phyloP scores from a whole-genome alignment of 2,797 vertebrate genomes.

The Ctenopoma kingsleyae region DNA sequence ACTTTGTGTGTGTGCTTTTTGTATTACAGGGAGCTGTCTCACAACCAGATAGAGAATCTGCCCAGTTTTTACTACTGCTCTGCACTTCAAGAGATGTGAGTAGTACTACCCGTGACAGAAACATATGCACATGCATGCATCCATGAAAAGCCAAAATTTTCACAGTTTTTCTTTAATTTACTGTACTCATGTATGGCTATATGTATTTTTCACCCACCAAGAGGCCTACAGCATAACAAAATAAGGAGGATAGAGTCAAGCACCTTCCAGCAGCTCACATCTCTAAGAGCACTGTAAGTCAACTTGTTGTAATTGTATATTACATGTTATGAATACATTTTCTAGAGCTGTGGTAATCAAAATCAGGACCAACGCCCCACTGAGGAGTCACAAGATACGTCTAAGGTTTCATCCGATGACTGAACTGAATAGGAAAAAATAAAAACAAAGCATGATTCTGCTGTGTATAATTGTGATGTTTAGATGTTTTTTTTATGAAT shows the following conservation, averaged over 20 bases:
- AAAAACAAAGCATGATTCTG: conserved; percentile 10
- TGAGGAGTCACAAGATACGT: neutral
- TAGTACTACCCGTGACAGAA: conserved; percentile 33
- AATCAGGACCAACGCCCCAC: neutral
- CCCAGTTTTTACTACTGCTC: conserved; percentile 93
- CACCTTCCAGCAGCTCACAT: conserved; percentile 91
- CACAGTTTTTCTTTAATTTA: neutral
- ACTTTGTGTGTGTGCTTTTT: conserved; percentile 48
- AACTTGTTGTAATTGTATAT: neutral
- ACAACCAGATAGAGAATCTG: conserved; percentile 92
- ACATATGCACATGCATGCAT: neutral
- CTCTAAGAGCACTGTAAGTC: conserved; percentile 91
- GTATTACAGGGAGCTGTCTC: conserved; percentile 90
- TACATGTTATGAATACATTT: neutral
- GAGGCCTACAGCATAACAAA: conserved; percentile 93
- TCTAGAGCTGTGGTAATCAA: neutral
- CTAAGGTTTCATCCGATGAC: conserved; percentile 1
- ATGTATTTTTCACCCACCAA: conserved; percentile 65
- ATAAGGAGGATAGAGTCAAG: conserved; percentile 89
- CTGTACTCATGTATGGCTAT: neutral
- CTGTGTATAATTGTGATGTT: neutral
- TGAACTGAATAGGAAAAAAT: neutral
- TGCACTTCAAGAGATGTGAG: conserved; percentile 95
- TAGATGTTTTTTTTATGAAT: neutral
- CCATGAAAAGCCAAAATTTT: neutral